Evolutionary conservation across 1,140 invertebrate species (phyloP).

Genomic region (Drosophila sechellia): DNA sequence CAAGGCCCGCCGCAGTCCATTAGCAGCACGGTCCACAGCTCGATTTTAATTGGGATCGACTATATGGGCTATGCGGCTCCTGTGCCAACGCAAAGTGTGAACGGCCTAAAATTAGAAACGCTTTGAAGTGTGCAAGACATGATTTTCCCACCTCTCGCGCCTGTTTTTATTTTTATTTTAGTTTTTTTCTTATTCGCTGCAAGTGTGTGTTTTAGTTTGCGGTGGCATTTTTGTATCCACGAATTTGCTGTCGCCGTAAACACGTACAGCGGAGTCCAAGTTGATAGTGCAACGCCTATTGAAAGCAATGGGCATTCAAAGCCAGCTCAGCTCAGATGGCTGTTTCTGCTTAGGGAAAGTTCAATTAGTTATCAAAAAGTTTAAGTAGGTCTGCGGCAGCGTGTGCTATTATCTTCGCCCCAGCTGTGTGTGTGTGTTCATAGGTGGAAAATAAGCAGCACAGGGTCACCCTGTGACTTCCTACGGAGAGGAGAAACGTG

Average conservation of each 20-base stretch:
- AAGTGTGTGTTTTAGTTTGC: constrained; percentile 13
- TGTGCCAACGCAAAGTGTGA: constrained; percentile 77
- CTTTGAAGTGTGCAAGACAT: constrained; percentile 58
- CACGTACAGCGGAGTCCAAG: neutral
- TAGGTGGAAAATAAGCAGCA: constrained; percentile 16
- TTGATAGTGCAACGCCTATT: neutral
- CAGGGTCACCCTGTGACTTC: constrained; percentile 5
- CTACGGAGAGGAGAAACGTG: neutral
- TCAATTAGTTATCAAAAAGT: too few species aligned
- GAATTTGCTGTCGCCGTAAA: constrained; percentile 11
- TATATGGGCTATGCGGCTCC: constrained; percentile 11
- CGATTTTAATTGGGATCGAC: constrained; percentile 23
- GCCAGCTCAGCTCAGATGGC: too few species aligned
- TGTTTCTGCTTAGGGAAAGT: neutral
- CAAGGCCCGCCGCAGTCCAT: neutral
- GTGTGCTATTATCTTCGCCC: neutral
- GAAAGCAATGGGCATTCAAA: neutral
- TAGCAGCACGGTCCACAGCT: neutral
- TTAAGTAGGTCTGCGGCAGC: too few species aligned
- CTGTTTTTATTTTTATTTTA: constrained; percentile 37
- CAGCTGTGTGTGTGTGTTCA: constrained; percentile 2
- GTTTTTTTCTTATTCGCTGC: constrained; percentile 2
- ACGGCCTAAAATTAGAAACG: constrained; percentile 71
- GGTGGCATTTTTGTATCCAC: constrained; percentile 29
- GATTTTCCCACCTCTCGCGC: constrained; percentile 21